phyloP scores from a whole-genome alignment of 2,888 invertebrate genomes.

The Atrina japonica region DNA sequence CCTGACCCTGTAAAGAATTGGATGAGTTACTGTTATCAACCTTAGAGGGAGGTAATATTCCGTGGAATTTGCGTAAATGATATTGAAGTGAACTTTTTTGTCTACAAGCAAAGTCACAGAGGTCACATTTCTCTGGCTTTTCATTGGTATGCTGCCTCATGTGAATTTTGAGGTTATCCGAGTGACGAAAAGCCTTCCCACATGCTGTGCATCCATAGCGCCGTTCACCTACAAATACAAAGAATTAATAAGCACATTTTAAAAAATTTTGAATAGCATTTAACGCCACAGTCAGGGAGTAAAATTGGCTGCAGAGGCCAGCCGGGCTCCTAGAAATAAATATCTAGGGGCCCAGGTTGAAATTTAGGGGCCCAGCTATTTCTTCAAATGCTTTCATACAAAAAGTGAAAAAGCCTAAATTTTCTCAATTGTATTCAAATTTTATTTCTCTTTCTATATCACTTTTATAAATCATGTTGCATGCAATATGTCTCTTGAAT shows the following conservation, averaged over 20 bases:
- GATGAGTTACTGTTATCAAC: constrained; percentile 1
- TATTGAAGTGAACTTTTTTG: constrained; percentile 78
- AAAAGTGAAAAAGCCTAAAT: no score
- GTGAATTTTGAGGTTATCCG: constrained; percentile 78
- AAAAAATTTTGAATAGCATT: not conserved
- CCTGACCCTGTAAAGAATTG: no score
- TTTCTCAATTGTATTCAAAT: no score
- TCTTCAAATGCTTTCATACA: no score
- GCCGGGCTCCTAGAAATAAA: no score
- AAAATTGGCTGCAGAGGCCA: no score
- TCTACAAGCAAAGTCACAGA: constrained; percentile 78
- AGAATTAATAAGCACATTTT: not conserved
- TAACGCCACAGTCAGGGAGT: not conserved
- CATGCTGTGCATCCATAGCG: constrained; percentile 77
- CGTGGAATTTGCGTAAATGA: constrained; percentile 69
- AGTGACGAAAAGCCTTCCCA: constrained; percentile 77
- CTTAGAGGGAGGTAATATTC: constrained; percentile 23
- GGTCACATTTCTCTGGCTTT: constrained; percentile 76
- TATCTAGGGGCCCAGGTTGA: no score
- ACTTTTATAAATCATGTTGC: no score
- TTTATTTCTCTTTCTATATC: no score
- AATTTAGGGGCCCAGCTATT: no score
- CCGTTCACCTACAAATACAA: constrained; percentile 72
- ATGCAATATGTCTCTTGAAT: no score
- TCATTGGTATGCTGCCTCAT: constrained; percentile 77